Conservation (phyloP, 2,797 vertebrate species). For the Tragopan temminckii region DNA sequence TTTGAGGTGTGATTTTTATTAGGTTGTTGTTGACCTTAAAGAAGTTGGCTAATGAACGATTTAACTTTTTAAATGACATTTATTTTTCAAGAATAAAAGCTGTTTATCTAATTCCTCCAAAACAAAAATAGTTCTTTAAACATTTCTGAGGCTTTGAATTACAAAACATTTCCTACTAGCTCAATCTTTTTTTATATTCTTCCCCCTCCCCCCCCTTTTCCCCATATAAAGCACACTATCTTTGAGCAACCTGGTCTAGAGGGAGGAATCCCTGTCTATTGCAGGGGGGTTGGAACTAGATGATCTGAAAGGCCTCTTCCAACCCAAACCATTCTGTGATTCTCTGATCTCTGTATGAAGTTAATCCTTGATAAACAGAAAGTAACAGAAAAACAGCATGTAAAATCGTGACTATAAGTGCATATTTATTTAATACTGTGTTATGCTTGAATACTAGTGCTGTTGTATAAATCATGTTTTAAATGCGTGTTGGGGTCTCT, state of each 20-base stretch:
- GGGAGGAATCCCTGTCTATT: no score
- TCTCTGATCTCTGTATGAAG: neutral
- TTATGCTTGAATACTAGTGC: neutral
- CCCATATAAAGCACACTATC: neutral
- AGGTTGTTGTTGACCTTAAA: neutral
- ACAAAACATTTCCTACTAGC: neutral
- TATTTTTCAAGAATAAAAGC: neutral
- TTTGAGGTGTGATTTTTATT: neutral
- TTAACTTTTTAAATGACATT: neutral
- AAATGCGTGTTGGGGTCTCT: neutral
- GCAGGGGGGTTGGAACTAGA: no score
- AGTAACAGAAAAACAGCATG: neutral
- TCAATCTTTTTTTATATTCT: neutral
- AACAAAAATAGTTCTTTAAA: neutral
- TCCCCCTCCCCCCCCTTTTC: neutral
- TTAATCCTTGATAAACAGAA: constrained; percentile 26
- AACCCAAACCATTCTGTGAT: no score
- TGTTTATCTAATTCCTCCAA: neutral
- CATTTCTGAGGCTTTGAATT: neutral
- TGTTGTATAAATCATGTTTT: neutral
- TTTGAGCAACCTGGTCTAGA: no score
- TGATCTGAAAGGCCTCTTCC: no score
- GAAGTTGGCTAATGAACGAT: neutral
- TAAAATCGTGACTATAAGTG: neutral
- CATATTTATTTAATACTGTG: neutral